Percentiles rank a stretch among this genome's conserved stretches.
Conservation (phyloP, 2,888 invertebrate species). For the Pollenia labialis region DNA sequence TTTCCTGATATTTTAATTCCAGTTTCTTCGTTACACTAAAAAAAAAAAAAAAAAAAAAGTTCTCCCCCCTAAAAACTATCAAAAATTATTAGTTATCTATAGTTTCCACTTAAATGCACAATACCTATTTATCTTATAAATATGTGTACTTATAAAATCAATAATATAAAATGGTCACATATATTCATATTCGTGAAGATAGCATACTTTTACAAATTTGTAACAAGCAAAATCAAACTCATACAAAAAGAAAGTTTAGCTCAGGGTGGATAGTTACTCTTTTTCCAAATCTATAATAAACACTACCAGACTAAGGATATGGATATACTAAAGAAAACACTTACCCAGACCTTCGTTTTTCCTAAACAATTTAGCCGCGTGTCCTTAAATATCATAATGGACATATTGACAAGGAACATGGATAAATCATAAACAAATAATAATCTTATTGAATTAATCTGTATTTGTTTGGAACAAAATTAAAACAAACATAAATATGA, state of each 20-base stretch:
- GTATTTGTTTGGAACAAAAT: neutral
- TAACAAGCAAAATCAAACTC: conserved; percentile 20
- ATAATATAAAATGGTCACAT: conserved; percentile 39
- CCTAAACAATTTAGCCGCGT: conserved; percentile 57
- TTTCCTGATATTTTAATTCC: neutral
- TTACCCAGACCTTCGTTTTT: conserved; percentile 28
- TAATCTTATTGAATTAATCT: conserved; percentile 43
- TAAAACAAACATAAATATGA: conserved; percentile 18
- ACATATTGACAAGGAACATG: conserved; percentile 41
- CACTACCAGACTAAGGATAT: neutral
- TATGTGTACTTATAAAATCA: conserved; percentile 56
- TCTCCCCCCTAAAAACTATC: conserved; percentile 6
- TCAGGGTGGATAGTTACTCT: conserved; percentile 42
- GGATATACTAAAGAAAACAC: conserved; percentile 38
- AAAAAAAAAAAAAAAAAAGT: neutral
- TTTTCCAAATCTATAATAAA: neutral
- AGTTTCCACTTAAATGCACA: conserved; percentile 70
- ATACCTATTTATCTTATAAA: conserved; percentile 31
- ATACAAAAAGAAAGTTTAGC: neutral
- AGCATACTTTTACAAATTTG: conserved; percentile 21
- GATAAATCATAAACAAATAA: conserved; percentile 63
- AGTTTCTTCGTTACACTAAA: neutral
- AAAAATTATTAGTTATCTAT: conserved; percentile 69
- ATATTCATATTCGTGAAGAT: conserved; percentile 22
- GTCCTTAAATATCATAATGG: conserved; percentile 38